Evolutionary conservation across 2,113 vertebrate genomes (phyloP).

Genomic region (Cercocebus atys): DNA sequence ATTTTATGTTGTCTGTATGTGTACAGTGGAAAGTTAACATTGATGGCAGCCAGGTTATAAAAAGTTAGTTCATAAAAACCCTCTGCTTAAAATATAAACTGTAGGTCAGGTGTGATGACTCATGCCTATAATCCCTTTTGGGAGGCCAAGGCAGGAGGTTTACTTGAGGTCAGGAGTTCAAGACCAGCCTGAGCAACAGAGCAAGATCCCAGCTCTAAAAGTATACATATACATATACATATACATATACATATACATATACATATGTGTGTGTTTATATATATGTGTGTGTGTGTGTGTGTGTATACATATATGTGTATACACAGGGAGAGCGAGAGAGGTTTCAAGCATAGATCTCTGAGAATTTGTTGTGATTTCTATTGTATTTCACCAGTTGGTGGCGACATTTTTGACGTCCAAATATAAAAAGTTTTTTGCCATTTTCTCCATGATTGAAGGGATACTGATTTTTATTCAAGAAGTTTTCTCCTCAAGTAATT

Average conservation of each 20-base stretch:
- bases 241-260: too few species aligned
- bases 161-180: too few species aligned
- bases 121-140: too few species aligned
- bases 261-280: too few species aligned
- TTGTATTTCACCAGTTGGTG: neutral
- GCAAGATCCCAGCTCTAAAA: too few species aligned
- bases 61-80: neutral
- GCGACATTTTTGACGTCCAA: neutral
- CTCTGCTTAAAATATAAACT: neutral
- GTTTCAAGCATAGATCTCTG: neutral
- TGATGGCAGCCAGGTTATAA: neutral
- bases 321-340: neutral
- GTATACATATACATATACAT: too few species aligned
- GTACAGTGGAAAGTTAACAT: neutral
- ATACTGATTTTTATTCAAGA: neutral
- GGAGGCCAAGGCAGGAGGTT: too few species aligned
- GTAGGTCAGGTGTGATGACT: too few species aligned
- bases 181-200: too few species aligned
- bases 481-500: neutral
- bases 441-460: neutral
- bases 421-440: neutral
- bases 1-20: neutral
- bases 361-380: neutral
- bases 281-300: too few species aligned
- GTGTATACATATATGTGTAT: fast-evolving